phyloP scores from a whole-genome alignment of 2,113 vertebrate species.

The Notiomystis cincta region DNA sequence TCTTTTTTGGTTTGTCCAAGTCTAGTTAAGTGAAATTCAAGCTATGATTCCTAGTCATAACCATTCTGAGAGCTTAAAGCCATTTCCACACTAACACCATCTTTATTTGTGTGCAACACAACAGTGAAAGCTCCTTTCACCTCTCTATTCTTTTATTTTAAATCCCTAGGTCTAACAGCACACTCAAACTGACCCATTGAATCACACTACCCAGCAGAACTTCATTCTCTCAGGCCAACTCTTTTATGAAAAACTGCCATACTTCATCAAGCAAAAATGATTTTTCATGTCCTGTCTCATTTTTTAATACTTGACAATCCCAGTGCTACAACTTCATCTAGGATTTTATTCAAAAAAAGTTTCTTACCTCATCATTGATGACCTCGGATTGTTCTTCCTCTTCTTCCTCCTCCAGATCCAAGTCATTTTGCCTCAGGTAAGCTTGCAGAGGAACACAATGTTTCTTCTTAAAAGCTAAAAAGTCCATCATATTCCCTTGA shows the following conservation, averaged over 20 bases:
- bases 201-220: background rate
- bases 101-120: background rate
- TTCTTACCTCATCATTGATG: slow-evolving; percentile 93
- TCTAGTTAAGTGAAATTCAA: background rate
- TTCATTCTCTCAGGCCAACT: background rate
- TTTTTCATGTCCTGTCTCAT: background rate
- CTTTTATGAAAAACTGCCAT: background rate
- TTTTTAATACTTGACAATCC: background rate
- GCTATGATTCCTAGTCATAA: background rate
- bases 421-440: slow-evolving; percentile 91
- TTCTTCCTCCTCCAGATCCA: slow-evolving; percentile 94
- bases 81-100: background rate
- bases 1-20: background rate
- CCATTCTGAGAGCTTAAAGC: background rate
- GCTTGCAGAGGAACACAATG: slow-evolving; percentile 89
- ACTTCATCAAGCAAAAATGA: background rate
- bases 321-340: background rate
- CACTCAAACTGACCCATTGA: rapidly evolving
- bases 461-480: slow-evolving; percentile 93
- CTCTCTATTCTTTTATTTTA: background rate
- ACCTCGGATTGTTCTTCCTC: slow-evolving; percentile 95
- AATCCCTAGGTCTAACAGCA: background rate
- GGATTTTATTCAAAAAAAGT: background rate
- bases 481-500: slow-evolving; percentile 99
- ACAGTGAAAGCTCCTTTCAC: background rate